phyloP scores from a whole-genome alignment of 64 coral and sea anemone genomes.

The Anthopleura sola region DNA sequence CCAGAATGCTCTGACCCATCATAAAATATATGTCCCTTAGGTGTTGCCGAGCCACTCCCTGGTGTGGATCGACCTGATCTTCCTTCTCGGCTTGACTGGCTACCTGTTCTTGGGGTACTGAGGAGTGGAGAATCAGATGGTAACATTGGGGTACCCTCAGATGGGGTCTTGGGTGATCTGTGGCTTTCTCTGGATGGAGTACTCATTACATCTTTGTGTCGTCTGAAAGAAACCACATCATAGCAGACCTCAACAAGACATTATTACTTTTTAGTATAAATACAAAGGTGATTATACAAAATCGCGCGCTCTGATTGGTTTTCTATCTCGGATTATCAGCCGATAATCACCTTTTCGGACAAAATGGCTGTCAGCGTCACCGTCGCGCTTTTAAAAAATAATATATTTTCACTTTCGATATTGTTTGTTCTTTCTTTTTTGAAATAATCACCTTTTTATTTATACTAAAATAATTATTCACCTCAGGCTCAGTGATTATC shows the following conservation, averaged over 20 bases:
- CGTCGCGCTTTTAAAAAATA: too few species aligned
- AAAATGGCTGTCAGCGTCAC: too few species aligned
- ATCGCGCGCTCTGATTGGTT: too few species aligned
- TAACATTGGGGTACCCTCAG: slow-evolving; percentile 21
- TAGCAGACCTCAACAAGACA: background rate
- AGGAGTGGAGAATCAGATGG: background rate
- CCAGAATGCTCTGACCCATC: slow-evolving; percentile 37
- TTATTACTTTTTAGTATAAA: background rate
- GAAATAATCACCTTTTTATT: too few species aligned
- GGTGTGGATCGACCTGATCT: slow-evolving; percentile 32
- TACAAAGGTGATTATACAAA: too few species aligned
- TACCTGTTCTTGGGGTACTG: slow-evolving; percentile 28
- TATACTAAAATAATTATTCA: too few species aligned
- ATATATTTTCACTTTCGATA: too few species aligned
- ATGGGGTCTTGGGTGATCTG: background rate
- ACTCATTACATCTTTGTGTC: background rate
- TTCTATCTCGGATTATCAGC: too few species aligned
- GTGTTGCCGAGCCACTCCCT: slow-evolving; percentile 58
- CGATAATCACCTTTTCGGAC: too few species aligned
- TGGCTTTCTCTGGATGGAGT: slow-evolving; percentile 1
- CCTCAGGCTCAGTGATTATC: too few species aligned
- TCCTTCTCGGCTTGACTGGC: slow-evolving; percentile 10
- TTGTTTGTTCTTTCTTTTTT: too few species aligned
- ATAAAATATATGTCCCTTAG: slow-evolving; percentile 18
- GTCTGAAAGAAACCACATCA: background rate